These are phyloP conservation scores for Cirrhinus mrigala DNA, from an alignment of 2,797 vertebrate genomes.

Conservation along the genomic window DNA sequence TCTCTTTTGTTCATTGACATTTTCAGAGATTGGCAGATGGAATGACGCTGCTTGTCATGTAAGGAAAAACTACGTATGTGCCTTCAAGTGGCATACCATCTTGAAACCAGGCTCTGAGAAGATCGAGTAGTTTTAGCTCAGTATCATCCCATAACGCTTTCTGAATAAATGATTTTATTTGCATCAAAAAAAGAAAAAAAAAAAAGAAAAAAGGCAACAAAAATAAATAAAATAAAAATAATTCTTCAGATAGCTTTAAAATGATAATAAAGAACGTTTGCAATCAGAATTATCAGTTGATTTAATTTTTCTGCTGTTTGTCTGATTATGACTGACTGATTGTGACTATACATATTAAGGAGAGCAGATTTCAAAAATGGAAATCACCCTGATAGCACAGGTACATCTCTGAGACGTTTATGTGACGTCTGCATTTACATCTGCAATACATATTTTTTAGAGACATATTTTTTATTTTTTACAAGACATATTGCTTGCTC, in stretches of 20 bases:
- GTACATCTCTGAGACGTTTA: too few relatives aligned
- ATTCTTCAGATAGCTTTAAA: neutral
- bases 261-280: slow-evolving; percentile 9
- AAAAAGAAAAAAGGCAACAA: neutral
- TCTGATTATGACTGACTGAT: too few relatives aligned
- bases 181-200: neutral
- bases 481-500: too few relatives aligned
- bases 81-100: neutral
- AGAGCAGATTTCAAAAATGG: too few relatives aligned
- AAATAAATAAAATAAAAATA: slow-evolving; percentile 17
- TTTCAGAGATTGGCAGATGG: neutral
- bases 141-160: neutral
- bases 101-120: neutral
- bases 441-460: too few relatives aligned
- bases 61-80: slow-evolving; percentile 11
- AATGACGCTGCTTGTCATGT: neutral
- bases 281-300: neutral
- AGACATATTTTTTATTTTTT: too few relatives aligned
- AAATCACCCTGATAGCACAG: too few relatives aligned
- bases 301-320: neutral
- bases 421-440: too few relatives aligned
- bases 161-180: neutral
- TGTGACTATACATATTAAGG: too few relatives aligned
- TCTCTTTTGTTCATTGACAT: neutral
- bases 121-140: neutral